Evolutionary conservation across 2,797 vertebrate species (phyloP).

Genomic region (Sebastiscus tertius): DNA sequence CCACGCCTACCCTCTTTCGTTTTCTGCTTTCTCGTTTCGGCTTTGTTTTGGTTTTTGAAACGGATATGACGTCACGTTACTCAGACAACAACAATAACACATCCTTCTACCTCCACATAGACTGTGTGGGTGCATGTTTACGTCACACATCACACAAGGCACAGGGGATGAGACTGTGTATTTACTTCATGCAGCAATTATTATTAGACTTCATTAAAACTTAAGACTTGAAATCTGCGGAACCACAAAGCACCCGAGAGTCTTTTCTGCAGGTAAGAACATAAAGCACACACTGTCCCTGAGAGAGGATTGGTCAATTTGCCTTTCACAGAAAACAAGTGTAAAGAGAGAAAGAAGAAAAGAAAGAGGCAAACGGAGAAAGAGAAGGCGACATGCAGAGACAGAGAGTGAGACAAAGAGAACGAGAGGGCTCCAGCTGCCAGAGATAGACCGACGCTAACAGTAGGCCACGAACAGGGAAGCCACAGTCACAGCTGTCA

Average conservation of each 20-base stretch:
- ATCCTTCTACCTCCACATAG: no score
- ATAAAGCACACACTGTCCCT: slow-evolving; percentile 48
- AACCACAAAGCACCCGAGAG: slow-evolving; percentile 49
- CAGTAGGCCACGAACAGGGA: slow-evolving; percentile 50
- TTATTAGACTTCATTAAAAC: slow-evolving; percentile 63
- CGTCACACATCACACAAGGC: background rate
- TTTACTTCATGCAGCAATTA: slow-evolving; percentile 38
- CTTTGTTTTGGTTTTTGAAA: background rate
- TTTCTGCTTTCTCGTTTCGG: no score
- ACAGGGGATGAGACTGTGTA: slow-evolving; percentile 10
- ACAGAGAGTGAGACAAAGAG: slow-evolving; percentile 31
- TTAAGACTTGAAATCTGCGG: slow-evolving; percentile 39
- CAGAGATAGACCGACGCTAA: slow-evolving; percentile 42
- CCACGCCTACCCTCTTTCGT: no score
- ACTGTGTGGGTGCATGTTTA: slow-evolving; percentile 9
- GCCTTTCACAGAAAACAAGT: slow-evolving; percentile 33
- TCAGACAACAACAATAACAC: no score
- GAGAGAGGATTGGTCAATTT: slow-evolving; percentile 57
- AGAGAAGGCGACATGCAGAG: slow-evolving; percentile 24
- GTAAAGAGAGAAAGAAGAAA: slow-evolving; percentile 5
- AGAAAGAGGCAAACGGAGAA: slow-evolving; percentile 2
- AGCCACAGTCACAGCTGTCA: slow-evolving; percentile 66
- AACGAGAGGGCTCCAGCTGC: slow-evolving; percentile 53
- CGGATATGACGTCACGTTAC: no score
- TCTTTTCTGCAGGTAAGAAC: slow-evolving; percentile 41